phyloP scores from a whole-genome alignment of 2,113 vertebrate genomes.

The Psammodynastes pulverulentus region DNA sequence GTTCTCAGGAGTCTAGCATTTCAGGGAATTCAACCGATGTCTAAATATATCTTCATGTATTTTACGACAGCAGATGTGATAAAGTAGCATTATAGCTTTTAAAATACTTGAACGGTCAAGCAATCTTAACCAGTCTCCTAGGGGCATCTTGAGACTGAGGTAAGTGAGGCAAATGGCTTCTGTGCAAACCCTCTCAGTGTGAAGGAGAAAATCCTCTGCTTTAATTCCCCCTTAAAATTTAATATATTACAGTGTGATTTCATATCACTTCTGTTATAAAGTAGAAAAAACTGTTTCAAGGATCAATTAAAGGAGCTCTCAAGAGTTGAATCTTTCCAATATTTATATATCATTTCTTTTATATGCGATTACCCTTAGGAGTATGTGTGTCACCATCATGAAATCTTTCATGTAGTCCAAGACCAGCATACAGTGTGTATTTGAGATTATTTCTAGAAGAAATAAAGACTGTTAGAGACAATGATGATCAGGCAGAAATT shows the following conservation, averaged over 20 bases:
- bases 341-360: neutral
- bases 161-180: neutral
- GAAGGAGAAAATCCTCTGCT: neutral
- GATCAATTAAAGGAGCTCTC: neutral
- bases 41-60: conserved; percentile 12
- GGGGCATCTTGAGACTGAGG: neutral
- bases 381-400: neutral
- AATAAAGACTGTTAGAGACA: neutral
- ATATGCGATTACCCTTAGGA: neutral
- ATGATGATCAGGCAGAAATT: neutral
- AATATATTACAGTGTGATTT: neutral
- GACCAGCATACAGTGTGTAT: neutral
- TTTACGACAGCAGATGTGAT: neutral
- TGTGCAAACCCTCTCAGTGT: neutral
- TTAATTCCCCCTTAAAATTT: neutral
- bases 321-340: neutral
- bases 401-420: neutral
- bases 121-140: neutral
- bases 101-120: neutral
- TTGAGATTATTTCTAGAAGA: neutral
- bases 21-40: conserved; percentile 6
- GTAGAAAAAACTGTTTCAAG: neutral
- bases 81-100: neutral
- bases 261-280: neutral
- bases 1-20: neutral